Percentiles rank a stretch among this genome's conserved stretches.
Conservation (phyloP, 2,113 vertebrate species). For the Natator depressus region DNA sequence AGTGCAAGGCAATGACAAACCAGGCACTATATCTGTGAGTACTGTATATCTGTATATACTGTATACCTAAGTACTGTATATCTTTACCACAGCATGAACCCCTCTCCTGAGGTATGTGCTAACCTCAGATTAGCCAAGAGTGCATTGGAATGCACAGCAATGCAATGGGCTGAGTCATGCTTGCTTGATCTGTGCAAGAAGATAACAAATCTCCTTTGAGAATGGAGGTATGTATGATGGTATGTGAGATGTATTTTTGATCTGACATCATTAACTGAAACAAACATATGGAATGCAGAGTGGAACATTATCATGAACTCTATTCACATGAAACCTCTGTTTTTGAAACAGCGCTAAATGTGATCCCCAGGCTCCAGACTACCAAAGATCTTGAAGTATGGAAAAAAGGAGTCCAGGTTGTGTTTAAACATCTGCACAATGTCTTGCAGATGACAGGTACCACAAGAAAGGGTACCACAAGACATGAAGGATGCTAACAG, state of each 20-base stretch:
- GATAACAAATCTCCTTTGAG: not conserved
- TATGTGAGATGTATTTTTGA: not conserved
- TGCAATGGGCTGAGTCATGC: not conserved
- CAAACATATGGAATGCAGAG: too few relatives aligned
- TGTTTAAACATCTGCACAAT: not conserved
- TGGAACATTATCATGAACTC: not conserved
- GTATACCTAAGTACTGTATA: not conserved
- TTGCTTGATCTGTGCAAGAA: not conserved
- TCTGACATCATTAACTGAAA: not conserved
- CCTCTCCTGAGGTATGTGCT: not conserved
- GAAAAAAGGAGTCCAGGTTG: not conserved
- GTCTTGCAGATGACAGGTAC: not conserved
- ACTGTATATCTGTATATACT: not conserved
- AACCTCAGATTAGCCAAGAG: not conserved
- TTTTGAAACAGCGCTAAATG: not conserved
- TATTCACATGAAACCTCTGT: not conserved
- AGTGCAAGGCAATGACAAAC: not conserved
- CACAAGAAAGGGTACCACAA: not conserved
- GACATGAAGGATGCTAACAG: not conserved
- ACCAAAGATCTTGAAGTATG: not conserved
- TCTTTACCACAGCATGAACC: not conserved
- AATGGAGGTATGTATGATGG: not conserved
- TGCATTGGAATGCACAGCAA: not conserved
- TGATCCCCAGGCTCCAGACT: not conserved
- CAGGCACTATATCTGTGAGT: accelerated